phyloP scores from a whole-genome alignment of 2,797 vertebrate species.

The Onychomys torridus region DNA sequence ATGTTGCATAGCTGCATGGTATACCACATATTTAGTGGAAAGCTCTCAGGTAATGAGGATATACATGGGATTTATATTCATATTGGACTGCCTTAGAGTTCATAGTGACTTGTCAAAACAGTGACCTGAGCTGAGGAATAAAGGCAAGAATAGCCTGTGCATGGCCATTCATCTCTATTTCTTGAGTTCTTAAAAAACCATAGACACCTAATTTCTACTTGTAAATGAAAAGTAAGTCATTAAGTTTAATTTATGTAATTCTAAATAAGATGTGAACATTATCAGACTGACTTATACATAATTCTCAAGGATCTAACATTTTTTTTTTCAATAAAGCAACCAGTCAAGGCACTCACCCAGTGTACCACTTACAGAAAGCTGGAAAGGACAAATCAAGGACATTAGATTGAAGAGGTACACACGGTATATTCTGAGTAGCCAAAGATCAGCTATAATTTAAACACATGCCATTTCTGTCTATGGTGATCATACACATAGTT shows the following conservation, averaged over 20 bases:
- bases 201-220: not conserved
- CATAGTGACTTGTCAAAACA: not conserved
- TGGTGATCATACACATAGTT: not conserved
- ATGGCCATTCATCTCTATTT: not conserved
- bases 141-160: not conserved
- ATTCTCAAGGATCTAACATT: not conserved
- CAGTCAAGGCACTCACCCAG: not conserved
- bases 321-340: not conserved
- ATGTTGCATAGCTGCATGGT: not conserved
- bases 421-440: not conserved
- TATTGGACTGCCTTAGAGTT: conserved; percentile 18
- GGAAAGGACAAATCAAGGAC: not conserved
- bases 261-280: conserved; percentile 8
- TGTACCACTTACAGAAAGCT: not conserved
- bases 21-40: conserved; percentile 31
- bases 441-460: not conserved
- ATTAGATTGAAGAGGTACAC: not conserved
- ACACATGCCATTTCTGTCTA: not conserved
- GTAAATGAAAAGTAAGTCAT: not conserved
- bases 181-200: not conserved
- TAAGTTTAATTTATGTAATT: not conserved
- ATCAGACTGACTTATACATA: not conserved
- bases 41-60: conserved; percentile 41
- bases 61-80: conserved; percentile 53
- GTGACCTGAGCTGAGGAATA: not conserved